Conservation (phyloP, 2,888 invertebrate genomes). For the Troides aeacus region DNA sequence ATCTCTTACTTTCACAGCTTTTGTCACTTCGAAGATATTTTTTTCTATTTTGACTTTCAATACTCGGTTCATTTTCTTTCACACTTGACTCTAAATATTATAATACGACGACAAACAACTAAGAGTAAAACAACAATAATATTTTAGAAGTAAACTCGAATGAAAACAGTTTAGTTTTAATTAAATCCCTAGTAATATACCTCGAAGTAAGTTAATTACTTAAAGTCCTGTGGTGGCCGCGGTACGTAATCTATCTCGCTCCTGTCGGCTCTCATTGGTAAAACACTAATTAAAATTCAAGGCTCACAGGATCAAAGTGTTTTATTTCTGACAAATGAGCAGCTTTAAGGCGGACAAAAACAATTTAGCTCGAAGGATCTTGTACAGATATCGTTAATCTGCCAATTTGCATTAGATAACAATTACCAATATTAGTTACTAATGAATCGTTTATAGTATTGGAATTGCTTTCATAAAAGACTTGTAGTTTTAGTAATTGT, state of each 20-base stretch:
- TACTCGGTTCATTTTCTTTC: no score
- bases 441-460: background rate
- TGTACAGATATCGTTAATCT: background rate
- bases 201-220: constrained; percentile 7
- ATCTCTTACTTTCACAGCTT: no score
- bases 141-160: no score
- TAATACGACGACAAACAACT: no score
- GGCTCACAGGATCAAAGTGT: background rate
- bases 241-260: background rate
- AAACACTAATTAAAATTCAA: constrained; percentile 1
- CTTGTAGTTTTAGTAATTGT: background rate
- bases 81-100: no score
- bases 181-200: constrained; percentile 9
- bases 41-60: no score
- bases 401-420: background rate
- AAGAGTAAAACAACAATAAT: no score
- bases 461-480: background rate
- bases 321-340: constrained; percentile 1
- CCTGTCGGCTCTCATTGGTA: background rate
- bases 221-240: background rate
- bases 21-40: no score
- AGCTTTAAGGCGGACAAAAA: background rate
- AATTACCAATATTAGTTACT: background rate
- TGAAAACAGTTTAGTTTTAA: constrained; percentile 4
- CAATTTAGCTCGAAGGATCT: background rate